phyloP scores from a whole-genome alignment of 2,113 vertebrate genomes.

The Echinops telfairi region DNA sequence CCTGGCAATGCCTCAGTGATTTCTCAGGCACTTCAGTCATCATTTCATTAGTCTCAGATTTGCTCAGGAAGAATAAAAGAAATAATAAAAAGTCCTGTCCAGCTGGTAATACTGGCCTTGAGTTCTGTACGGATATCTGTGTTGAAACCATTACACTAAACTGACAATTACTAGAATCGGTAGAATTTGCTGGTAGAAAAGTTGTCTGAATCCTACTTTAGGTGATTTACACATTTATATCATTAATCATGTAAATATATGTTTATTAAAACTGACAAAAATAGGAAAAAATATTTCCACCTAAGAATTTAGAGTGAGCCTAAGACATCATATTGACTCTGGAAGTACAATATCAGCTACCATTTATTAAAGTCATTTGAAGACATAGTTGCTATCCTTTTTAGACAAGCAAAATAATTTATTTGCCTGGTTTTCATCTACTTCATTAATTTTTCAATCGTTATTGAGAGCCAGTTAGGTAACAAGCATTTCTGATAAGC shows the following conservation, averaged over 20 bases:
- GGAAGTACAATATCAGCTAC: background rate
- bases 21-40: background rate
- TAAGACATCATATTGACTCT: background rate
- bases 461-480: background rate
- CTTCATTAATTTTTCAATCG: background rate
- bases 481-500: background rate
- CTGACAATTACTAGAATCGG: background rate
- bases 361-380: background rate
- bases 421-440: background rate
- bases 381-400: background rate
- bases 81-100: constrained; percentile 4
- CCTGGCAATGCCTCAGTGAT: background rate
- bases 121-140: background rate
- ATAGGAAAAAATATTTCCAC: background rate
- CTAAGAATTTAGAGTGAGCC: background rate
- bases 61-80: constrained; percentile 64
- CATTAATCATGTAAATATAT: background rate
- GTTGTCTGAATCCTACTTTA: background rate
- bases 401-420: too few relatives aligned
- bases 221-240: constrained; percentile 8
- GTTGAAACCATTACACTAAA: constrained; percentile 16
- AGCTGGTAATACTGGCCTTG: constrained; percentile 43
- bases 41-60: constrained; percentile 17
- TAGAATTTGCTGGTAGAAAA: background rate
- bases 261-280: background rate